These are phyloP conservation scores for Neuroterus valhalla DNA, from an alignment of 1,140 invertebrate species.

Conservation along the genomic window DNA sequence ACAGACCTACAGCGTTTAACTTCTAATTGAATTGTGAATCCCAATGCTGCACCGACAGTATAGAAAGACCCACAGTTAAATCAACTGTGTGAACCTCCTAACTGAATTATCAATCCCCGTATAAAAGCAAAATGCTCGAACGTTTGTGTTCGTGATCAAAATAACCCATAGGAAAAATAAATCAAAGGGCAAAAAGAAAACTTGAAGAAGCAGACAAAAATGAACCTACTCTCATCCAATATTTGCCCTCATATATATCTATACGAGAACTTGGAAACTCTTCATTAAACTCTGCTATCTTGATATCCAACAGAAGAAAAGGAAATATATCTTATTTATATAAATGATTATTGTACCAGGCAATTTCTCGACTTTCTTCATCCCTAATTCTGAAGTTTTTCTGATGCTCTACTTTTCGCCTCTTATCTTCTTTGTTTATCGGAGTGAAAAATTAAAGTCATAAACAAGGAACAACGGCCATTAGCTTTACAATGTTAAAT, in stretches of 20 bases:
- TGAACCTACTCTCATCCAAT: conserved; percentile 19
- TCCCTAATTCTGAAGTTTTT: too few relatives aligned
- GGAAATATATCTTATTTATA: too few relatives aligned
- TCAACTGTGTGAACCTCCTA: conserved; percentile 63
- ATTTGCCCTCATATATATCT: conserved; percentile 8
- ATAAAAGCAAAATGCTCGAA: conserved; percentile 49
- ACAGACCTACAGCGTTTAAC: conserved; percentile 65
- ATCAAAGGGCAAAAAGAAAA: conserved; percentile 20
- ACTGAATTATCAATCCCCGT: conserved; percentile 64
- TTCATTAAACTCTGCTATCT: too few relatives aligned
- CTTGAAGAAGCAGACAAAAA: conserved; percentile 18
- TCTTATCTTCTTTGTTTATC: too few relatives aligned
- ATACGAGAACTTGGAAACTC: background rate
- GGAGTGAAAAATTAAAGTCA: too few relatives aligned
- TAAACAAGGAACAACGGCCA: background rate
- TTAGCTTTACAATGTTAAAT: background rate
- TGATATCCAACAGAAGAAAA: too few relatives aligned
- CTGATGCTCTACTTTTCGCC: too few relatives aligned
- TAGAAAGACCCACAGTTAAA: conserved; percentile 62
- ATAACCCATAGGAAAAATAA: conserved; percentile 39
- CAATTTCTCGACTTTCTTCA: too few relatives aligned
- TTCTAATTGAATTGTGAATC: conserved; percentile 70
- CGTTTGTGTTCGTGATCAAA: conserved; percentile 55
- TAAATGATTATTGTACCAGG: too few relatives aligned
- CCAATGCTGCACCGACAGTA: conserved; percentile 55